Percentiles rank a stretch among this genome's conserved stretches.
These are phyloP conservation scores for Drosophila ogumai DNA, from an alignment of 1,140 invertebrate genomes.

Conservation along the genomic window DNA sequence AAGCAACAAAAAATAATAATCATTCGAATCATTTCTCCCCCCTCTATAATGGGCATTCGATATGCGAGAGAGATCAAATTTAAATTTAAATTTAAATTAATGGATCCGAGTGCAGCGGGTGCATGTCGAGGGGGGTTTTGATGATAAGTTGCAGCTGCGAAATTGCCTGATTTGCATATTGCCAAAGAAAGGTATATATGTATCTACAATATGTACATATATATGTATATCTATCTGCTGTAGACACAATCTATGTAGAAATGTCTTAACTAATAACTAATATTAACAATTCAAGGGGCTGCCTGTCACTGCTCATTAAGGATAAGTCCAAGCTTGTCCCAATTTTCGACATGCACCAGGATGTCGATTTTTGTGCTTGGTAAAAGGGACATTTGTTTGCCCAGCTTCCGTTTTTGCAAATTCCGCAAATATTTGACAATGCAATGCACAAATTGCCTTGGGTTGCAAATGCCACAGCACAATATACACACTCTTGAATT, in stretches of 20 bases:
- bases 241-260: conserved; percentile 39
- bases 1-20: conserved; percentile 45
- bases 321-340: conserved; percentile 23
- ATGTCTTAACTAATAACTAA: conserved; percentile 51
- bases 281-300: conserved; percentile 68
- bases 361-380: conserved; percentile 22
- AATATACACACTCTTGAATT: conserved; percentile 4
- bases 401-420: conserved; percentile 27
- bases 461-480: conserved; percentile 23
- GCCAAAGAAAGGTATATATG: conserved; percentile 20
- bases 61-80: conserved; percentile 43
- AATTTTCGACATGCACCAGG: conserved; percentile 4
- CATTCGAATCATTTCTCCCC: conserved; percentile 29
- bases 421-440: conserved; percentile 66
- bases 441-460: conserved; percentile 51
- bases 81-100: conserved; percentile 68
- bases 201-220: conserved; percentile 14
- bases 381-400: conserved; percentile 51
- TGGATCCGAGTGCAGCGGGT: conserved; percentile 19
- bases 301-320: conserved; percentile 60
- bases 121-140: neutral
- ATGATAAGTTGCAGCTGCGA: conserved; percentile 40
- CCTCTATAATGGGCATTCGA: conserved; percentile 48
- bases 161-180: conserved; percentile 50
- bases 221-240: conserved; percentile 23